Evolutionary conservation across 2,113 vertebrate genomes (phyloP).

Genomic region (Sylvietta virens): DNA sequence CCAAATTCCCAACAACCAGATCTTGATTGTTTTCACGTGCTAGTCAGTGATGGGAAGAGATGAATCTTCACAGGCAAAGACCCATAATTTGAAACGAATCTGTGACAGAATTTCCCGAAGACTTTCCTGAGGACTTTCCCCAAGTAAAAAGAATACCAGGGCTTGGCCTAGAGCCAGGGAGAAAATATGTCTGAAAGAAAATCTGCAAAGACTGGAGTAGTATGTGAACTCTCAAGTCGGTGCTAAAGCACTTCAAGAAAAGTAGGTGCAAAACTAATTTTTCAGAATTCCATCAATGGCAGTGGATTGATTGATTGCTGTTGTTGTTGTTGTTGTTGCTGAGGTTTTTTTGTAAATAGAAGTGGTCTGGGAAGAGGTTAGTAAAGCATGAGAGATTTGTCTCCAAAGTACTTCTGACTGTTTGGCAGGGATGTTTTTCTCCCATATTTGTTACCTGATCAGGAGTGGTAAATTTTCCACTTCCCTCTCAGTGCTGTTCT

Average conservation of each 20-base stretch:
- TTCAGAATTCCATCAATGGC: not conserved
- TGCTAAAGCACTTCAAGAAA: not conserved
- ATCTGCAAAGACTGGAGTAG: not conserved
- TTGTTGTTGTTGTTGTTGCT: not conserved
- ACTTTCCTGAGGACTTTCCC: slow-evolving; percentile 39
- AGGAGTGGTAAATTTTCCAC: not conserved
- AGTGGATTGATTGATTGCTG: no score
- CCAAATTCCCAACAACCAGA: not conserved
- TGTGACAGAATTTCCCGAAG: not conserved
- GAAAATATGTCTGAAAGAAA: slow-evolving; percentile 1
- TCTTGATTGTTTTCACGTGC: not conserved
- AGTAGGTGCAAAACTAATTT: not conserved
- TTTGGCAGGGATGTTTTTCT: not conserved
- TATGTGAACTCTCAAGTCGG: not conserved
- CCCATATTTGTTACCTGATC: not conserved
- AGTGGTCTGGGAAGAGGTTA: not conserved
- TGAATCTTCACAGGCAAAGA: not conserved
- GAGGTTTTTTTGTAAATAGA: not conserved
- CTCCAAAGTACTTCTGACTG: not conserved
- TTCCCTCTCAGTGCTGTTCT: not conserved
- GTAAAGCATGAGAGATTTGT: not conserved
- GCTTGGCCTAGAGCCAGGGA: slow-evolving; percentile 1
- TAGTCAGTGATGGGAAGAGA: not conserved
- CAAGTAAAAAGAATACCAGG: slow-evolving; percentile 5
- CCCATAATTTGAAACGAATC: not conserved